Evolutionary conservation across 2,888 invertebrate genomes (phyloP), one percentile per base, ranked within the genome.

Genomic region (Gastracanthus pulcherrimus): DNA sequence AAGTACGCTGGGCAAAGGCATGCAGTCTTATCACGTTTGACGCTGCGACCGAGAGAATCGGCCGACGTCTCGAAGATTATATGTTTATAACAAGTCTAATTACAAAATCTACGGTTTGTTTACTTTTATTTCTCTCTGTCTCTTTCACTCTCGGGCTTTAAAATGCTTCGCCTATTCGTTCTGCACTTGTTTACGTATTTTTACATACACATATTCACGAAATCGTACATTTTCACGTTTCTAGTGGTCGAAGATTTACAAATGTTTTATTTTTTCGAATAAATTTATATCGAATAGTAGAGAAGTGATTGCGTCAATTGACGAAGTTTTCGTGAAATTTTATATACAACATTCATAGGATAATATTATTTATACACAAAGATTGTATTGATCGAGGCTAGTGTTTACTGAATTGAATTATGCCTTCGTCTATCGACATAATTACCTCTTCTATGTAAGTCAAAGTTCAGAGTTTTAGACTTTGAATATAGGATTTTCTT

Each of bases 21-120:
- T 83, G 82, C 83, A 83, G 83, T 83, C 83, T 83, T 83, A 83
- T 83, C 77, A 80, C 80, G 77, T 80, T 82, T 58, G 69, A 76
- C 70, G 16, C 16, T 60, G 55, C 26, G 55, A 55, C 66, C 26
- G 34, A 74, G 23, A 38, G 29, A 6, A 55, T 16, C 26, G 45
- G 29, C 69, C 62, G 66, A 41, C 41, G 60, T 64, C 69, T 60
- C 55, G 67, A 75, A 70, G 74, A 76, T 76, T 82, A 76, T 16
- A 64, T 64, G 41, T 76, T 76, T 66, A 72, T 45, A 69, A 75
- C 45, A 38, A 82, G 60, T 62, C 66, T 67, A 64, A 62, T 77
- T 71, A 74, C 19, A 74, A 77, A 70, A 76, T 79, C 71, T 79
- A 69, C 71, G 66, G 45, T 29, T 69, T 19, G 11, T 51, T n/a